These are phyloP conservation scores for Falco punctatus DNA, from an alignment of 2,113 vertebrate genomes.

Conservation along the genomic window DNA sequence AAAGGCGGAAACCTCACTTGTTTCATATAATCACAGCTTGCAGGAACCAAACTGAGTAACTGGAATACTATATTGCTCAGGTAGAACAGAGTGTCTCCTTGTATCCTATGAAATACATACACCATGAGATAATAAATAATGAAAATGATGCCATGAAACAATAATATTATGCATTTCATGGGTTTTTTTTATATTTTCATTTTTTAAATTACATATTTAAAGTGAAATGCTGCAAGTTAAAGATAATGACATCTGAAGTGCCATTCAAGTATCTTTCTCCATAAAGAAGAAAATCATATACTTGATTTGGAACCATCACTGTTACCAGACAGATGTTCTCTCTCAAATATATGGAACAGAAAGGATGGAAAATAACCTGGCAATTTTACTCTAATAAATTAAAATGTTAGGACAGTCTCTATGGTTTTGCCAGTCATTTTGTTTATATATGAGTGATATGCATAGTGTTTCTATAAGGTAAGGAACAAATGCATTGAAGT, in stretches of 20 bases:
- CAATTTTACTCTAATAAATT: slow-evolving; percentile 9
- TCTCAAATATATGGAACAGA: slow-evolving; percentile 12
- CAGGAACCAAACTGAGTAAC: neutral
- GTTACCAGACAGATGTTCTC: slow-evolving; percentile 36
- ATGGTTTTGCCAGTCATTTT: slow-evolving; percentile 30
- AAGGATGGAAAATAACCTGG: slow-evolving; percentile 18
- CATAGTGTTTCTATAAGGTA: neutral
- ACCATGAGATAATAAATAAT: neutral
- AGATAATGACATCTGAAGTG: neutral
- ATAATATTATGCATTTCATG: neutral
- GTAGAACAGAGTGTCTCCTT: neutral
- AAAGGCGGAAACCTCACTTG: neutral
- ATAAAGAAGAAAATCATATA: neutral
- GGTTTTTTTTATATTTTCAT: neutral
- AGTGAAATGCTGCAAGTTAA: neutral
- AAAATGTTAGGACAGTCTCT: neutral
- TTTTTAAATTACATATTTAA: neutral
- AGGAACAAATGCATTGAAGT: neutral
- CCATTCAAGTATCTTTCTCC: neutral
- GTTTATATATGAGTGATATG: neutral
- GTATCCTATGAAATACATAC: neutral
- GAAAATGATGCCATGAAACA: neutral
- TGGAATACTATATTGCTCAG: neutral
- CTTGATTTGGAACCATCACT: neutral
- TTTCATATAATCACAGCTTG: neutral